phyloP scores from a whole-genome alignment of 2,888 invertebrate genomes.

The Hypena proboscidalis region DNA sequence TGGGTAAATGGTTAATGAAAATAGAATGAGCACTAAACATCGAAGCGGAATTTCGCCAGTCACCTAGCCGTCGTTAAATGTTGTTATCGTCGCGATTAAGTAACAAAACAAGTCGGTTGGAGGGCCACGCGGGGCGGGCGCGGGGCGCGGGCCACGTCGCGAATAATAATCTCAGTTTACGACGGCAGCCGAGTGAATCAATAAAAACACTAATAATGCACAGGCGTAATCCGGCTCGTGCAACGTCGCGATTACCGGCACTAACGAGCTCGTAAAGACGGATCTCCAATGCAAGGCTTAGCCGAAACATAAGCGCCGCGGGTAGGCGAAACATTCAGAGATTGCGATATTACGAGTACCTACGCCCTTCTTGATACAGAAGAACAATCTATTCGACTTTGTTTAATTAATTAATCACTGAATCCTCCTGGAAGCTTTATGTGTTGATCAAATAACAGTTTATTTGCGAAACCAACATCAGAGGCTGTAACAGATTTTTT shows the following conservation, averaged over 20 bases:
- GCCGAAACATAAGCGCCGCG: conserved; percentile 65
- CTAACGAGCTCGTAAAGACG: conserved; percentile 84
- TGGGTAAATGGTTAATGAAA: conserved; percentile 85
- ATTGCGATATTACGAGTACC: conserved; percentile 6
- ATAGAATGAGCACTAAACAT: conserved; percentile 85
- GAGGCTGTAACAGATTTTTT: conserved; percentile 58
- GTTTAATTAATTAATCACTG: background rate
- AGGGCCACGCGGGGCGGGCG: conserved; percentile 54
- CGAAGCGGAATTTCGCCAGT: conserved; percentile 84
- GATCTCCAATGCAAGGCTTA: conserved; percentile 81
- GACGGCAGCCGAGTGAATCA: conserved; percentile 84
- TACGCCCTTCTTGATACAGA: background rate
- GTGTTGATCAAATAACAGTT: conserved; percentile 15
- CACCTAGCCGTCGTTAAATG: conserved; percentile 85
- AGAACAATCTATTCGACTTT: background rate
- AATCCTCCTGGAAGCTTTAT: background rate
- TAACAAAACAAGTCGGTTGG: conserved; percentile 81
- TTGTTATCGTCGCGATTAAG: conserved; percentile 85
- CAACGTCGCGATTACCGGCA: conserved; percentile 81
- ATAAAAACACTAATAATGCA: conserved; percentile 86
- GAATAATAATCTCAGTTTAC: conserved; percentile 86
- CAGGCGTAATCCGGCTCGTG: conserved; percentile 82
- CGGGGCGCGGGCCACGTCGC: conserved; percentile 65
- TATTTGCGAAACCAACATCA: conserved; percentile 32
- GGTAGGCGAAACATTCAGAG: conserved; percentile 28